These are phyloP conservation scores for Propithecus coquereli DNA, from an alignment of 2,113 vertebrate genomes.

Conservation along the genomic window DNA sequence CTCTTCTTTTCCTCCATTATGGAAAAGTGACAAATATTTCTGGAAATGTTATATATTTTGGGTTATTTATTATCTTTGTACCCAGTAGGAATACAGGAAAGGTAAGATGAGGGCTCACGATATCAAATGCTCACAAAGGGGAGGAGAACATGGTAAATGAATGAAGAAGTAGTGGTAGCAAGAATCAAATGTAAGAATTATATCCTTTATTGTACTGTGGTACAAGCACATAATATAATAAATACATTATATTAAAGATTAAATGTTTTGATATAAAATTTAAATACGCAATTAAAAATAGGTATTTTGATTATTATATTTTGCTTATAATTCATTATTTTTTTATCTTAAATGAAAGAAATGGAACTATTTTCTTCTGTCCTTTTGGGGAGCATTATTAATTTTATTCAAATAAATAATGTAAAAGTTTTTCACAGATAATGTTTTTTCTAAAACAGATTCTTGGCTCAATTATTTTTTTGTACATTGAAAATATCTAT, in stretches of 20 bases:
- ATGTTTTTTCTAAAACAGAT: not conserved
- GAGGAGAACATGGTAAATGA: not conserved
- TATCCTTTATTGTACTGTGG: not conserved
- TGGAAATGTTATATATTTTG: not conserved
- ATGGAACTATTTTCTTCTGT: not conserved
- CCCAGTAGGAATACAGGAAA: not conserved
- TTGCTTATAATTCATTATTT: not conserved
- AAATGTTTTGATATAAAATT: not conserved
- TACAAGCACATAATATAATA: not conserved
- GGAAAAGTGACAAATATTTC: conserved; percentile 21
- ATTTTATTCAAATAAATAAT: conserved; percentile 10
- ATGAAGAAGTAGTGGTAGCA: not conserved
- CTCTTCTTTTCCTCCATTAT: not conserved
- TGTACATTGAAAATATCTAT: not conserved
- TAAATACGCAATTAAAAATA: not conserved
- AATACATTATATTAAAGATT: not conserved
- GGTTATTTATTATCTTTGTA: not conserved
- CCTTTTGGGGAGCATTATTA: not conserved
- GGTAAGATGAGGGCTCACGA: not conserved
- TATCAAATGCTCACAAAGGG: not conserved
- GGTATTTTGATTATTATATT: not conserved
- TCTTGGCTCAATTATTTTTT: not conserved
- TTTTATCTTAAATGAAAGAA: not conserved
- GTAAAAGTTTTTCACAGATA: not conserved
- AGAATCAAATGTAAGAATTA: not conserved